Evolutionary conservation across 2,888 invertebrate species (phyloP), one percentile per base, ranked within the genome.

Genomic region (Camponotus fellah): DNA sequence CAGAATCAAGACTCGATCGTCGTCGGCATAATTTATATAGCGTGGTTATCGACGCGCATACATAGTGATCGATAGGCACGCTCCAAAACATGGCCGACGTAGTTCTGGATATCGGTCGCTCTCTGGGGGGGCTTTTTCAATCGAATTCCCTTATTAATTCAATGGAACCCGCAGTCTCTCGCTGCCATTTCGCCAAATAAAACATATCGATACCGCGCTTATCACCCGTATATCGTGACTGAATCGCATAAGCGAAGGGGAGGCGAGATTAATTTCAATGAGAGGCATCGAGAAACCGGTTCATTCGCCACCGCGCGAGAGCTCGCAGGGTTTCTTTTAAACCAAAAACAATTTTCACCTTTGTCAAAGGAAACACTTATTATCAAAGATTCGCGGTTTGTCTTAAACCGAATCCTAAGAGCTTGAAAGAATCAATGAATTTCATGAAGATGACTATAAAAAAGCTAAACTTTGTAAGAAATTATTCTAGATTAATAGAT

Each of bases 1-100:
- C 80, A 85, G 83, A 87, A 82, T 89, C 88, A 89, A 53, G 86
- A 89, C 91, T 85, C 89, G 86, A 90, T 90, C 90, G 88, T 88
- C 87, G 65, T 83, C 69, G 83, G 84, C 88, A 90, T 92, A 91
- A 92, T 92, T 92, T 92, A 92, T 92, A 90, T 53, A 53, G n/a
- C 53, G 86, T 85, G 88, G 85, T 88, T 88, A 89, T 90, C 88
- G 86, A 83, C 85, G 85, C 85, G 81, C 85, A 83, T 85, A 80
- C 86, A 85, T 84, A 77, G 85, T 89, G 90, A 91, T 91, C 91
- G 91, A 92, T 92, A 88, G 85, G 83, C 53, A 43, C 46, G 68
- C 58, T 56, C 66, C 69, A 40, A 72, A 62, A 46, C 79, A 80
- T 76, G 75, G 83, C 58, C 65, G 84, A 49, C 37, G 60, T 66